phyloP scores from a whole-genome alignment of 2,113 vertebrate species.

The Austrofundulus limnaeus region DNA sequence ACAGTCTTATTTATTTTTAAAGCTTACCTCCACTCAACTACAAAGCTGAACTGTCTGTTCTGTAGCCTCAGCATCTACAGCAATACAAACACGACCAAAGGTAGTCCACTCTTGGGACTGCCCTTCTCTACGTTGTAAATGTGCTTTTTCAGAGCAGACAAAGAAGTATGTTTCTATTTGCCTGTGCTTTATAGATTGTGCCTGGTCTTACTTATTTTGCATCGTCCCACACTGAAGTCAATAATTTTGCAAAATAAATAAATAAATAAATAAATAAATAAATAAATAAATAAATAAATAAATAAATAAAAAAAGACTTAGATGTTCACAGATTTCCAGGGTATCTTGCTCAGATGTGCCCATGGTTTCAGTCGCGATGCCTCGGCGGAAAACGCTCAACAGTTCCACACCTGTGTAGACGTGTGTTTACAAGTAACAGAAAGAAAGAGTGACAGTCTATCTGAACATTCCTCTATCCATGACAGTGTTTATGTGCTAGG shows the following conservation, averaged over 20 bases:
- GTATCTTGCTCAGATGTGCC: constrained; percentile 39
- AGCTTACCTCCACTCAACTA: no score
- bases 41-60: no score
- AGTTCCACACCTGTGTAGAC: constrained; percentile 47
- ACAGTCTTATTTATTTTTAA: no score
- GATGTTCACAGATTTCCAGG: constrained; percentile 58
- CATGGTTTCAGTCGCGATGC: constrained; percentile 23
- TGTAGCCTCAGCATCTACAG: no score
- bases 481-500: no score
- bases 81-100: no score
- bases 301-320: constrained; percentile 52
- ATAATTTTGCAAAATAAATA: constrained; percentile 40
- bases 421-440: neutral
- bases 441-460: constrained; percentile 17
- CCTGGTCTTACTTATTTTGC: constrained; percentile 33
- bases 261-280: no score
- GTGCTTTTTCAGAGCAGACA: no score
- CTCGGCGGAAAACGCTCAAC: constrained; percentile 20
- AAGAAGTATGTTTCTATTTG: constrained; percentile 17
- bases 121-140: no score
- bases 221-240: constrained; percentile 35
- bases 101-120: no score
- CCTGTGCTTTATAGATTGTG: constrained; percentile 29
- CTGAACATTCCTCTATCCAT: constrained; percentile 41
- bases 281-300: no score